Base-by-base conservation (phyloP, 1,140 invertebrate genomes). In the Drosophila jambulina region DNA sequence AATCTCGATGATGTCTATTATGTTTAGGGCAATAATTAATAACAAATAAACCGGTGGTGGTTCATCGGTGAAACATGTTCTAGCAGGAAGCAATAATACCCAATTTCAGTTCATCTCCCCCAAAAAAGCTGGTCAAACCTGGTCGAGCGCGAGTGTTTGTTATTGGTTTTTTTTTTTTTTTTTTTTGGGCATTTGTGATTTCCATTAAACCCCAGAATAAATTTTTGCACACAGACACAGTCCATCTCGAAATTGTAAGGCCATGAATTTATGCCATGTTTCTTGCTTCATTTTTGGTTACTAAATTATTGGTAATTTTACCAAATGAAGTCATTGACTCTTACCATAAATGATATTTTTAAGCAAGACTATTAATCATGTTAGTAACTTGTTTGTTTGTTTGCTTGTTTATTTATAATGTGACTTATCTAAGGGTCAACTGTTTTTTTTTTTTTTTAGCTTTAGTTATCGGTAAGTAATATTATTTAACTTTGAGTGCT, bases 41-140 rank as follows among this genome's bases (percentile, higher is more conserved):
- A 69, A 62, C 32, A 60, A 43, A 57, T 45, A 36, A 60, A 48
- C 32, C 21, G 51, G 38, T 62, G 51, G 38, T 62, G 69, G 36
- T 7, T 3, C 12, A 29, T 32, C 27, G 6, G 29, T 2, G 36
- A 78, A 87, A 87, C 84, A 87, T 80, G 83, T 87, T 87, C 84
- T 84, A 84, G 34, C 84, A 87, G 84, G 84, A 87, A 87, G 80
- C 80, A 68, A 65, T 34, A 68, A 65, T 34, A 67, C 59, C 43
- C 62, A 19, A 48, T 62, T 56, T 54, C 38, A 62, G 45, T 67
- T 45, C 58, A 38, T 63, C 63, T 51, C 59, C 74, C 54, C 53
- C 46, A 40, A 71, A 65, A 62, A 80, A 75, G 45, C 68, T 63
- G 58, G 69, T 78, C 63, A 85, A 79, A 87, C 63, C 74, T 78